Base-by-base conservation (phyloP, 2,797 vertebrate genomes). In the Sandelia bainsii region DNA sequence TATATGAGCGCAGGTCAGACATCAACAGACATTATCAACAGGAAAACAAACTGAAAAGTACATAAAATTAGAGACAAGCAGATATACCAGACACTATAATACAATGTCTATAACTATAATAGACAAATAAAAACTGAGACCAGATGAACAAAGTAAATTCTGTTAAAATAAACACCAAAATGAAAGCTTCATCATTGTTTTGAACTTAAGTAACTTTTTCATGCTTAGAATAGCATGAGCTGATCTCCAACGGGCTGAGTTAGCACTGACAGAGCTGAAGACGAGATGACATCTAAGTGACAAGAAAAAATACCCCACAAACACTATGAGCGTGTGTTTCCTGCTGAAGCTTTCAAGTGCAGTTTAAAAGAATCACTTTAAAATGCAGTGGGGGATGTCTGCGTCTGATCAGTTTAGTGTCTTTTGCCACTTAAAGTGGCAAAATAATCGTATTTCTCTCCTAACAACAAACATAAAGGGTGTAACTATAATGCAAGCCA, bases 281-380 rank as follows among this genome's bases (percentile, higher is more conserved):
- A 70, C 37, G 46, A 10, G 56, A 77, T n/a, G 20, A 59, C 70
- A 19, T 74, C 70, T 69, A 64, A 76, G 23, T 64, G 52, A 75
- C 67, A 27, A 56, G 66, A 60, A 34, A 8, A 22, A 56, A 25
- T 17, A 6, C 0, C 13, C 8, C 32, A 20, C 39, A 63, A 22
- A 67, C 39, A n/a, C 46, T 48, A 86, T 79, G 62, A 57, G 42
- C 67, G 67, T 69, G 56, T 34, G 61, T 56, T 68, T 78, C 37
- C 57, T 46, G 62, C 50, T 0, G 37, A 71, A 53, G 53, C 79
- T 88, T 87, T 91, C 77, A 89, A 84, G 77, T 68, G 25, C 71
- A 76, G 79, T 88, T 85, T 29, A 87, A 86, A 89, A 80, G 75
- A 32, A 17, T 46, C 60, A 75, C 62, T 85, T 84, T 59, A 64